These are phyloP conservation scores for Leptosomus discolor DNA, from an alignment of 2,113 vertebrate genomes.

Conservation along the genomic window DNA sequence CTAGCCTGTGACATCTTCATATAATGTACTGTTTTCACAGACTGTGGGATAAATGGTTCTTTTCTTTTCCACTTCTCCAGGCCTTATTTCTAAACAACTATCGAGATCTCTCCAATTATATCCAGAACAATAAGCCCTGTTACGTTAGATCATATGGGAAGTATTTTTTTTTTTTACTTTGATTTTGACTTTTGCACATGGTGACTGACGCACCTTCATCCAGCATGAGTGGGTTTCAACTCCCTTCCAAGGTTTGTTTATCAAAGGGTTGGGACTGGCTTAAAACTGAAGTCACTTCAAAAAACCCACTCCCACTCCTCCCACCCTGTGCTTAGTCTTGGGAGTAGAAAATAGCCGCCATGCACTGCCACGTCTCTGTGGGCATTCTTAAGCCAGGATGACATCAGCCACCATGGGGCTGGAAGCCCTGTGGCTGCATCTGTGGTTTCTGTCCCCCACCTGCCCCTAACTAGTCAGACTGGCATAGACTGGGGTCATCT, in stretches of 20 bases:
- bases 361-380: not conserved
- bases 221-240: not conserved
- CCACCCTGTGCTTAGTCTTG: not conserved
- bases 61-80: not conserved
- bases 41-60: not conserved
- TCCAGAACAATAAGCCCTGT: not conserved
- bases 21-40: not conserved
- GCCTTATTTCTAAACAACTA: not conserved
- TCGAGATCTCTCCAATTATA: not conserved
- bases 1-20: not conserved
- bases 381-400: not conserved
- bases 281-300: conserved; percentile 7
- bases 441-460: not conserved
- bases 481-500: not conserved
- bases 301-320: conserved; percentile 22
- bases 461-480: not conserved
- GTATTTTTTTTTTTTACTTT: not conserved
- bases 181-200: not conserved
- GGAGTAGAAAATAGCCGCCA: not conserved
- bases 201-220: not conserved
- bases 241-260: conserved; percentile 17
- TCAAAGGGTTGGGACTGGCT: not conserved
- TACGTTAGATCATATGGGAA: not conserved
- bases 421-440: not conserved
- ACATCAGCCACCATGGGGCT: not conserved